Evolutionary conservation across 2,888 invertebrate genomes (phyloP), one percentile per base, ranked within the genome.

Genomic region (Eremobia ochroleuca): DNA sequence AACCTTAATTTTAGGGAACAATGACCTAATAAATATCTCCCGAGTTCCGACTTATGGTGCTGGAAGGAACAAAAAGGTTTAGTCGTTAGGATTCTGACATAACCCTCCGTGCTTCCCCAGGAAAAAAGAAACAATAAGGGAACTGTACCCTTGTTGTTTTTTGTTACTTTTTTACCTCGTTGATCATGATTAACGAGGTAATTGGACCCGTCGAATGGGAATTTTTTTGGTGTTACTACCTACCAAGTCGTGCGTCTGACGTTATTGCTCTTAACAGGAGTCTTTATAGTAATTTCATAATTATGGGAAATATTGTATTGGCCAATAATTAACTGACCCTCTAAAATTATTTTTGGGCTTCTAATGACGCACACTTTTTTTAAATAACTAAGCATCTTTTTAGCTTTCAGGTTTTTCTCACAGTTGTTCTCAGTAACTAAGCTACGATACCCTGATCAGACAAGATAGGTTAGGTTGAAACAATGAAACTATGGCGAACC

Each of bases 1-100:
- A 59, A 43, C 49, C 58, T 68, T 52, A 62, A 69, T 58, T 52
- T 25, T 52, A 52, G 52, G 52, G 52, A 52, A 52, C 25, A 52
- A 52, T 9, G 25, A 52, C 52, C 3, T 25, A 52, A 2, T 25
- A 25, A 52, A 52, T 52, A 52, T 52, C 9, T 25, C 52, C 9
- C 49, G 9, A 8, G 49, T 0, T 25, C 49, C 3, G 21, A 49
- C 25, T 49, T 25, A 49, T 52, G 52, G 25, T 25, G 25, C 25
- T 52, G 9, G 3, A 52, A 25, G 52, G 9, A 25, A 52, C 46
- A 46, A 2, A 2, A 9, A 9, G 25, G 52, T 52, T 52, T 52
- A 49, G 9, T 52, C 52, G 0, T 0, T 52, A 52, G 52, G 52
- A 25, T 52, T 52, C 25, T 52, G 25, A 9, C 25, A 46, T 18